Percentiles rank a stretch among this genome's conserved stretches.
These are phyloP conservation scores for Tipula lateralis DNA, from an alignment of 2,888 invertebrate species.

Conservation along the genomic window DNA sequence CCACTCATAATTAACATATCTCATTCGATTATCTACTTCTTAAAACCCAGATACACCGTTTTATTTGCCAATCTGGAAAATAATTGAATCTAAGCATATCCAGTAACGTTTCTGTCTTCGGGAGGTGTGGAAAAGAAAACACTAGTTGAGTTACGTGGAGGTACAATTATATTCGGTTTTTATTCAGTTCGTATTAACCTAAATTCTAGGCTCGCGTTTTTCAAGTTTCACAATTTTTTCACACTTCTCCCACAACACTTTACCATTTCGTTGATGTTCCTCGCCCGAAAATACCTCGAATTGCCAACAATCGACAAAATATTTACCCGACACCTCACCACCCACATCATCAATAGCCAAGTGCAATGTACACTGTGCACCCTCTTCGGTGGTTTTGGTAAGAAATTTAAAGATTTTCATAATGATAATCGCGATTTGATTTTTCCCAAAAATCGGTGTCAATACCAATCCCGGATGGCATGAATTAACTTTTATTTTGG, in stretches of 20 bases:
- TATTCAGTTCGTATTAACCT: no score
- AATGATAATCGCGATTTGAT: background rate
- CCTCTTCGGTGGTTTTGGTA: background rate
- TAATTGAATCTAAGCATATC: no score
- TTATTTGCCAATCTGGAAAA: no score
- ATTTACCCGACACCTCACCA: background rate
- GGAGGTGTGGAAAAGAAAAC: no score
- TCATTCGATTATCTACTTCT: no score
- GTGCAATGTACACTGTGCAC: constrained; percentile 4
- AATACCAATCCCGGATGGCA: background rate
- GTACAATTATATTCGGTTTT: no score
- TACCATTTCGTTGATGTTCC: background rate
- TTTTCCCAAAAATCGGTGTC: background rate
- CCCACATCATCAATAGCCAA: background rate
- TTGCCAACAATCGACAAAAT: background rate
- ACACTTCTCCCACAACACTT: constrained; percentile 25
- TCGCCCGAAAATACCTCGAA: background rate
- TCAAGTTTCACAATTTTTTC: background rate
- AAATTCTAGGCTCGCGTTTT: background rate
- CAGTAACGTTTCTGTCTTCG: no score
- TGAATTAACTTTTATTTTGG: background rate
- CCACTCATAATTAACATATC: no score
- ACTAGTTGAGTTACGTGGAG: no score
- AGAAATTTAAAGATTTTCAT: background rate
- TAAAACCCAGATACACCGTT: no score